Base-by-base conservation (phyloP, 2,888 invertebrate species). In the Germaria angustata region DNA sequence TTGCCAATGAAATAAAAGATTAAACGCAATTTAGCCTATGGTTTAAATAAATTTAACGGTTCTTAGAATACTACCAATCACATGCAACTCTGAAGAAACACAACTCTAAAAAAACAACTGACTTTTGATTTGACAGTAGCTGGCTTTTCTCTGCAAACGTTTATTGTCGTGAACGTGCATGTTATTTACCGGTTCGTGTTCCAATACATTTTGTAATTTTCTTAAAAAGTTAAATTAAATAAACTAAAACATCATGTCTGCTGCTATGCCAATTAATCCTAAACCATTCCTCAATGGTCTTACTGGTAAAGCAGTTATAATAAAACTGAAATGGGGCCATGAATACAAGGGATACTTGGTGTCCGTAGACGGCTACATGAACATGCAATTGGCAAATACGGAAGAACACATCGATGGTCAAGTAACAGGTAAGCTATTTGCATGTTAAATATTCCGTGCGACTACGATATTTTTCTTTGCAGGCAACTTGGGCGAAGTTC, bases 351-450 rank as follows among this genome's bases (percentile, higher is more conserved):
- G 99, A 13, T 96, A 97, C 87, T 92, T 99, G 39, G 99, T 99
- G 0, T 99, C 99, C 3, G 98, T 98, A 1, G 99, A 99, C 92
- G 97, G 98, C 7, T 99, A 99, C 90, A 99, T 99, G 99, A 99
- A 99, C 91, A 92, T 99, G 85, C 98, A 99, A 92, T 92, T 99
- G 81, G 99, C 99, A 0, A 99, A 99, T 90, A 97, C 99, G 8
- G 99, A 99, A 92, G 99, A 99, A 93, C 96, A 95, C 89, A 96
- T 99, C 84, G 98, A 99, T 88, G 98, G 98, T 69, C 94, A 93
- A 84, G 94, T 95, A 84, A 97, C 98, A 86, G 98, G 99, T 94
- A 83, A 55, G 49, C 34, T 20, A 41, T 2, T 36, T 15, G 28
- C 11, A 24, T 24, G 11, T 13, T 2, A 9, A 2, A 7, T 36